Base-by-base conservation (phyloP, 2,113 vertebrate species). In the Actinemys pallida region DNA sequence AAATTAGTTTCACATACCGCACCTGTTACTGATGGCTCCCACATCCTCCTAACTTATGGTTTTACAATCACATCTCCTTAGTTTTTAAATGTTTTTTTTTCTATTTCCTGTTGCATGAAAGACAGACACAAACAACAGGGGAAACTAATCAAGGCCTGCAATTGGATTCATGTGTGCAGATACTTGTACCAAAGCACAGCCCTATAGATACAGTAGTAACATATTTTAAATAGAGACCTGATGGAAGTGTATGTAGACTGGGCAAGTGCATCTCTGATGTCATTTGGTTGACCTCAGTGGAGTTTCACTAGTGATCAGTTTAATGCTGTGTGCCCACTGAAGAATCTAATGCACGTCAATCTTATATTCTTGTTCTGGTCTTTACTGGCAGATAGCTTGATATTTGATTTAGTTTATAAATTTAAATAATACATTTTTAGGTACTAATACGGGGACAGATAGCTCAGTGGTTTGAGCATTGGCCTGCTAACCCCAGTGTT, bases 161-260 rank as follows among this genome's bases (percentile, higher is more conserved):
- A 0, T 3, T 4, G 22, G 11, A 14, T 8, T 27, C 0, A 20
- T 0, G 27, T 0, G 29, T 9, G 86, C n/a, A 0, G 47, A 39
- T 80, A 16, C 12, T 4, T 27, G 9, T 1, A 45, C 49, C 8
- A 19, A 19, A 1, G 1, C 75, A 0, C 6, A 0, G 0, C n/a
- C 42, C 27, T 7, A 5, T 5, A 11, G 0, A 0, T 14, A 0
- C 17, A 0, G 39, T 29, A 13, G 0, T 14, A 0, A 50, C n/a
- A 0, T 0, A 0, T 10, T 0, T 12, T 1, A 1, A 52, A 27
- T 16, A 2, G n/a, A 29, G 5, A 3, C 35, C 2, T 65, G 0
- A 2, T 4, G 1, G 20, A 10, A 20, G 4, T 2, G 0, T 1
- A 5, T 3, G 0, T 3, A 65, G 59, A 65, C 14, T 10, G 59